These are phyloP conservation scores for Synchiropus splendidus DNA, from an alignment of 2,113 vertebrate species.

Conservation along the genomic window DNA sequence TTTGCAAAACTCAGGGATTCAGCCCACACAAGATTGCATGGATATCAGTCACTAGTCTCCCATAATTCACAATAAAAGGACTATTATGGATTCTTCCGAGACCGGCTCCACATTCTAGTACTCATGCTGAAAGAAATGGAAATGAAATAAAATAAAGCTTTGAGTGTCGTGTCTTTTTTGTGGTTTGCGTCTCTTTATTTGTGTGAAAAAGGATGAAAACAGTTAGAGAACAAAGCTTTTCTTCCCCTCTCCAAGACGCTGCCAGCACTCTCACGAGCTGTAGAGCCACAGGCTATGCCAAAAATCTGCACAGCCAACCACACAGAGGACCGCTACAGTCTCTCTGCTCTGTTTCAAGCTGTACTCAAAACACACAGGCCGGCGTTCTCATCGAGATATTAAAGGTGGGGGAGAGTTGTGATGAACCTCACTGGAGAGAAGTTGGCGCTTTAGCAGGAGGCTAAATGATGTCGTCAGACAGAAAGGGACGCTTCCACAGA, in stretches of 20 bases:
- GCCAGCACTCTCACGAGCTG: conserved; percentile 42
- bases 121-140: conserved; percentile 32
- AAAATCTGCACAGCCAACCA: conserved; percentile 33
- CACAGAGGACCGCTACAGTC: conserved; percentile 35
- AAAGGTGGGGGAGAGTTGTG: no score
- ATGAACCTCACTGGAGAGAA: no score
- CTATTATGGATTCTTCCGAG: conserved; percentile 36
- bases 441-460: no score
- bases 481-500: no score
- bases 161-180: conserved; percentile 58
- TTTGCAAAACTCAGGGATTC: conserved; percentile 23
- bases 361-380: conserved; percentile 39
- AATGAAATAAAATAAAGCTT: conserved; percentile 39
- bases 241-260: conserved; percentile 20
- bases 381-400: conserved; percentile 6
- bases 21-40: conserved; percentile 12
- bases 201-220: conserved; percentile 23
- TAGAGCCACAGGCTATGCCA: conserved; percentile 44
- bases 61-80: conserved; percentile 37
- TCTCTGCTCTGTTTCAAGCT: conserved; percentile 42
- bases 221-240: conserved; percentile 36
- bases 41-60: conserved; percentile 9
- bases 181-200: conserved; percentile 31
- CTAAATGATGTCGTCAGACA: no score
- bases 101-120: conserved; percentile 36